Evolutionary conservation across 2,797 vertebrate species (phyloP).

Genomic region (Vultur gryphus): DNA sequence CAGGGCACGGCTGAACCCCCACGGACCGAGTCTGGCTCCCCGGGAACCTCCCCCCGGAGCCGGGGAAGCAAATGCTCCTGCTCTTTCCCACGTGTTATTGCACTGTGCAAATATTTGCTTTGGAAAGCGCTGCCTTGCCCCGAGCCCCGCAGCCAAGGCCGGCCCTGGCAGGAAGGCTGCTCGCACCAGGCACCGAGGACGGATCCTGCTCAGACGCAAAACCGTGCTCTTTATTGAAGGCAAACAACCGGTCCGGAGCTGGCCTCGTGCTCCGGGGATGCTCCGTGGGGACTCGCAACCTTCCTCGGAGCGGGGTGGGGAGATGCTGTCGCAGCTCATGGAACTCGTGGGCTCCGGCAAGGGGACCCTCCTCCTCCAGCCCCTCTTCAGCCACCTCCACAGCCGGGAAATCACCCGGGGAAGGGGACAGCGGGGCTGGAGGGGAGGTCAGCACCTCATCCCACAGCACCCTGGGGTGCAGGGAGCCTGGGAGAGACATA

Average conservation of each 20-base stretch:
- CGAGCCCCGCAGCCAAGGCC: slow-evolving; percentile 11
- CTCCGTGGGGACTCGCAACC: accelerated
- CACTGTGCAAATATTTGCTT: slow-evolving; percentile 28
- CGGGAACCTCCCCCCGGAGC: background rate
- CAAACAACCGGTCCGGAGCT: accelerated
- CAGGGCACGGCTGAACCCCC: background rate
- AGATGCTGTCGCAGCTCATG: accelerated
- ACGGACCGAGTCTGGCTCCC: background rate
- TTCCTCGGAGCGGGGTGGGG: accelerated
- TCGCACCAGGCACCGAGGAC: background rate
- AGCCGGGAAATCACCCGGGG: accelerated
- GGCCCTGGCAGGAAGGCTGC: background rate
- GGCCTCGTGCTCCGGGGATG: accelerated
- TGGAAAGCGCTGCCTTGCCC: slow-evolving; percentile 15
- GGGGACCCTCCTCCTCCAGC: background rate
- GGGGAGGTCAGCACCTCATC: accelerated
- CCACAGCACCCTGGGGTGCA: accelerated
- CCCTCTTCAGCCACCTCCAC: background rate
- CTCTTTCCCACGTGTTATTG: slow-evolving; percentile 18
- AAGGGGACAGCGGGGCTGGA: accelerated
- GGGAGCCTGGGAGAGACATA: accelerated
- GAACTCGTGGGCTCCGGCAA: accelerated
- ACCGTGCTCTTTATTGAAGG: accelerated
- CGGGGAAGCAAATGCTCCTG: background rate
- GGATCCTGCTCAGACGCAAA: background rate